Conservation (phyloP, 2,113 vertebrate species). For the Limanda limanda region DNA sequence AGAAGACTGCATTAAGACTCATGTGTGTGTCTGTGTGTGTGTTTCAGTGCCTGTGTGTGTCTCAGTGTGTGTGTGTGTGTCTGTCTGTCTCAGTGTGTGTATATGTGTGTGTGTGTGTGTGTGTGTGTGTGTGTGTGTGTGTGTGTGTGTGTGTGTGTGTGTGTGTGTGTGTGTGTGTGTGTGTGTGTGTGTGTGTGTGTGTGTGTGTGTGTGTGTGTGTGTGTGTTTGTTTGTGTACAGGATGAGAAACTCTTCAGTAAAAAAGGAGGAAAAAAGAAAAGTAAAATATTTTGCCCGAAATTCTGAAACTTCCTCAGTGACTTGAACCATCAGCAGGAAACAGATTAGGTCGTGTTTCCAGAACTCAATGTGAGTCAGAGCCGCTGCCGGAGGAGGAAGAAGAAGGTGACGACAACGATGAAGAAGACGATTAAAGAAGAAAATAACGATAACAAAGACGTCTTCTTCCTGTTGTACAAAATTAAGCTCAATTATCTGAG, state of each 20-base stretch:
- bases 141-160: conserved; percentile 5
- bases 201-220: conserved; percentile 3
- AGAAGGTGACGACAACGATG: no score
- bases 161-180: conserved; percentile 14
- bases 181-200: conserved; percentile 19
- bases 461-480: no score
- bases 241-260: not conserved
- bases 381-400: no score
- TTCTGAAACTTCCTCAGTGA: no score
- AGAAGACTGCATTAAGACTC: conserved; percentile 51
- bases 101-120: conserved; percentile 23
- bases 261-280: not conserved
- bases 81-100: conserved; percentile 1
- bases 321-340: no score
- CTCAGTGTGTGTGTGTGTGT: not conserved
- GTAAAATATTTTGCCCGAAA: no score
- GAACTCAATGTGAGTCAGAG: no score
- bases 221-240: conserved; percentile 8
- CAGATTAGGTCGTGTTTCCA: no score
- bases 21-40: no score
- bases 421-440: no score
- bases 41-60: not conserved
- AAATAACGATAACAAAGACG: not conserved
- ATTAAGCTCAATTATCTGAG: no score
- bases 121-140: conserved; percentile 22